Percentiles rank a stretch among this genome's conserved stretches.
Conservation (phyloP, 2,797 vertebrate genomes). For the Phalloptychus januarius region DNA sequence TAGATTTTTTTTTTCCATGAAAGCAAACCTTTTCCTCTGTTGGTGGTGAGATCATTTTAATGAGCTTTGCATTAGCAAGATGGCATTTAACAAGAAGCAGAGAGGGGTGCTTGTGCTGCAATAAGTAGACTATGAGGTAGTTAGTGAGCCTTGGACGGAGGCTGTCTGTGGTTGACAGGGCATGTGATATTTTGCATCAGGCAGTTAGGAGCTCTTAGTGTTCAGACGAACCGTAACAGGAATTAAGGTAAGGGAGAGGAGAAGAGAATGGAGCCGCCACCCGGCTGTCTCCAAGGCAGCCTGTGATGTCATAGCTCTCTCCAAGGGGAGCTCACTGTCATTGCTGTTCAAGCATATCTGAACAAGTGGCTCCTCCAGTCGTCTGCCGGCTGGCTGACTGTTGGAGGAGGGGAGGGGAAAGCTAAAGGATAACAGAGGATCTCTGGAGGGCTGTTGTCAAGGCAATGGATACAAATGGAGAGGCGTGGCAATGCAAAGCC, state of each 20-base stretch:
- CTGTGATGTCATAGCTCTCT: slow-evolving; percentile 73
- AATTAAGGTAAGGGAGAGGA: slow-evolving; percentile 54
- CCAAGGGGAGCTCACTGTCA: slow-evolving; percentile 67
- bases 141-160: slow-evolving; percentile 60
- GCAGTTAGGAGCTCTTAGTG: slow-evolving; percentile 64
- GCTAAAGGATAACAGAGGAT: slow-evolving; percentile 68
- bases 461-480: slow-evolving; percentile 72
- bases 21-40: not conserved
- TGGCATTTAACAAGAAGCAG: slow-evolving; percentile 19
- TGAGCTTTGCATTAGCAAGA: slow-evolving; percentile 22
- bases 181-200: slow-evolving; percentile 73
- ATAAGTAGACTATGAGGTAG: slow-evolving; percentile 50
- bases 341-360: slow-evolving; percentile 63
- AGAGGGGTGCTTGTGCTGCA: slow-evolving; percentile 23
- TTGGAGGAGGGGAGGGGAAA: slow-evolving; percentile 57
- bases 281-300: slow-evolving; percentile 67
- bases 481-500: slow-evolving; percentile 49
- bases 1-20: not conserved
- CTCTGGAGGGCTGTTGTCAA: slow-evolving; percentile 74
- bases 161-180: slow-evolving; percentile 57
- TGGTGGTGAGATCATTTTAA: slow-evolving; percentile 7
- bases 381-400: slow-evolving; percentile 50
- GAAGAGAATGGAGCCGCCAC: slow-evolving; percentile 62
- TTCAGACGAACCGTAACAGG: slow-evolving; percentile 66
- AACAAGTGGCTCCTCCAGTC: slow-evolving; percentile 54